Conservation (phyloP, 2,888 invertebrate species). For the Synergus japonicus region DNA sequence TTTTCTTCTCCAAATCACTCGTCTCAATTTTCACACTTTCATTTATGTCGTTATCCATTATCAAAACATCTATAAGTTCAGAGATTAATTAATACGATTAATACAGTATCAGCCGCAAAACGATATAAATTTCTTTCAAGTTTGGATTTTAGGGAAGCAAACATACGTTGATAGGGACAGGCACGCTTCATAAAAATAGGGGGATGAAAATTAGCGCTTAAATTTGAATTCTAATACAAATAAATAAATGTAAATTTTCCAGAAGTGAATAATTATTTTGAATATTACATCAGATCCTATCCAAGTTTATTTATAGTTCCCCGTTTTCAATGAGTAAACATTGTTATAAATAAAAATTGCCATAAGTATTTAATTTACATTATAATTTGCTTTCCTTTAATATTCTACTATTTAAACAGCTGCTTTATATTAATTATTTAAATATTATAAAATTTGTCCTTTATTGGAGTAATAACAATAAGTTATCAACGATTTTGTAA, state of each 20-base stretch:
- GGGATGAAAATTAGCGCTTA: background rate
- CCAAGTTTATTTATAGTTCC: constrained; percentile 39
- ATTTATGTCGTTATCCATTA: constrained; percentile 62
- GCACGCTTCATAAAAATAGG: background rate
- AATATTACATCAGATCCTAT: constrained; percentile 49
- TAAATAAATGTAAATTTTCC: background rate
- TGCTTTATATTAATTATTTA: background rate
- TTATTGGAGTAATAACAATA: background rate
- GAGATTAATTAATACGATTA: background rate
- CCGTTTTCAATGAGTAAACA: background rate
- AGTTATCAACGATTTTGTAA: background rate
- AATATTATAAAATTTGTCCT: background rate
- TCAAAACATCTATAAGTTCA: constrained; percentile 58
- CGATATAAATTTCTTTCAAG: background rate
- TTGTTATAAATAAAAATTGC: background rate
- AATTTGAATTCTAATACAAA: background rate
- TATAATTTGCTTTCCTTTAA: background rate
- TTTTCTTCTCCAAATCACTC: constrained; percentile 57
- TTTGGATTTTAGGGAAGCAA: background rate
- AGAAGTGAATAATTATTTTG: constrained; percentile 35
- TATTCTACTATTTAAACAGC: background rate
- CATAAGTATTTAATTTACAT: background rate
- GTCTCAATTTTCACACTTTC: constrained; percentile 60
- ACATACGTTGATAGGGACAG: background rate
- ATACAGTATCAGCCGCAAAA: background rate